phyloP scores from a whole-genome alignment of 2,113 vertebrate species.

The Vulpes lagopus region DNA sequence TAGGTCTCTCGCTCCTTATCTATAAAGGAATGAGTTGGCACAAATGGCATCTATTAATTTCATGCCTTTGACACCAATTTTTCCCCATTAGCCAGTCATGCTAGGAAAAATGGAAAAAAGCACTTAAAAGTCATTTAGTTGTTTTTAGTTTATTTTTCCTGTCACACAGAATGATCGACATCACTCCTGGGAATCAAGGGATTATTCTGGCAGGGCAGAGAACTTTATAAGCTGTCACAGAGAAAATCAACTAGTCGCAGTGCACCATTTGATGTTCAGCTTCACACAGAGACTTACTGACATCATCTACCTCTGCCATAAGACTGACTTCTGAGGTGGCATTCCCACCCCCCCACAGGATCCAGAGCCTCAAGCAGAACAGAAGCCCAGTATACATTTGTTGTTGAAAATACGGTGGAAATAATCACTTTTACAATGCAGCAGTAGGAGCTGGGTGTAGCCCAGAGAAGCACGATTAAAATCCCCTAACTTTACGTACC shows the following conservation, averaged over 20 bases:
- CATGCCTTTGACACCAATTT: neutral
- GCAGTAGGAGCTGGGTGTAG: neutral
- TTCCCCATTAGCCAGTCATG: neutral
- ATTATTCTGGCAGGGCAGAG: neutral
- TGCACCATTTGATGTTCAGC: fast-evolving
- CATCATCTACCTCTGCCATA: neutral
- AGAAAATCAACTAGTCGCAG: neutral
- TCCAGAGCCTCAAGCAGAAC: neutral
- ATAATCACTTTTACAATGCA: neutral
- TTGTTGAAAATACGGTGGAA: fast-evolving
- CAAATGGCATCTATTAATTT: neutral
- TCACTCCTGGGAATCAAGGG: neutral
- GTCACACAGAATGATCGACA: neutral
- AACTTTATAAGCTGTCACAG: neutral
- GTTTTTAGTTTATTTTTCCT: conserved; percentile 13
- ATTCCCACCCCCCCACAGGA: neutral
- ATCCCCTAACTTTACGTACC: neutral
- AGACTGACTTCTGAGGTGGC: neutral
- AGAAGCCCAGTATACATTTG: fast-evolving
- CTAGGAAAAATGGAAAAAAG: neutral
- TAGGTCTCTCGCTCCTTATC: neutral
- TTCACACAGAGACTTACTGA: fast-evolving
- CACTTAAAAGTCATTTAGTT: conserved; percentile 34
- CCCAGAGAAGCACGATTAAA: neutral
- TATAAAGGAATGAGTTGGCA: neutral